phyloP scores from a whole-genome alignment of 2,888 invertebrate species.

The Acronicta leporina region DNA sequence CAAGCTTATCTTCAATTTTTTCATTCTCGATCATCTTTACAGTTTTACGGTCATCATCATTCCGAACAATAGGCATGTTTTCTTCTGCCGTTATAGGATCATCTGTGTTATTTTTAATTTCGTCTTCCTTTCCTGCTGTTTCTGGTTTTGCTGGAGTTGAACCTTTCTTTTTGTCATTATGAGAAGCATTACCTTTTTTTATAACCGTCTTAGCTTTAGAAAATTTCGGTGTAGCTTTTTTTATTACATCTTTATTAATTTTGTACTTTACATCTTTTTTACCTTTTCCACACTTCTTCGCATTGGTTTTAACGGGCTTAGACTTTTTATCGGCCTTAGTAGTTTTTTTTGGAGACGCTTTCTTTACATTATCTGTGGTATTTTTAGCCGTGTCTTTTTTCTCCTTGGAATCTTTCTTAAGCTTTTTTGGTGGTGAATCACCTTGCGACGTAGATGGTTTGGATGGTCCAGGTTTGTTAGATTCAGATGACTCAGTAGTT shows the following conservation, averaged over 20 bases:
- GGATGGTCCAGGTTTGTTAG: conserved; percentile 67
- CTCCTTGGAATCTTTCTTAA: conserved; percentile 77
- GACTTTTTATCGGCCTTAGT: conserved; percentile 64
- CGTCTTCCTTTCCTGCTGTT: conserved; percentile 43
- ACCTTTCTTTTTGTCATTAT: conserved; percentile 70
- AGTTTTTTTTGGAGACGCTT: conserved; percentile 66
- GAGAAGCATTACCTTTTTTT: conserved; percentile 66
- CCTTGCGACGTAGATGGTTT: conserved; percentile 67
- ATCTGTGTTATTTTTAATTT: conserved; percentile 39
- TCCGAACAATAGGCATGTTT: conserved; percentile 22
- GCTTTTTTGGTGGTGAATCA: conserved; percentile 75
- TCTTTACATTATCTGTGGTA: conserved; percentile 62
- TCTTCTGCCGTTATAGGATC: conserved; percentile 36
- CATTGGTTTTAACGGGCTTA: conserved; percentile 61
- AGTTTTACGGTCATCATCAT: conserved; percentile 27
- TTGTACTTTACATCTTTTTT: conserved; percentile 81
- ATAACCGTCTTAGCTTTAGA: conserved; percentile 72
- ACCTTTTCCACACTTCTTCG: conserved; percentile 60
- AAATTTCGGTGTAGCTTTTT: conserved; percentile 69
- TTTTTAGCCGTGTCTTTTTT: conserved; percentile 79
- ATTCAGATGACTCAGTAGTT: conserved; percentile 65
- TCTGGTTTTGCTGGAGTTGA: conserved; percentile 50
- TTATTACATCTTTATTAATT: conserved; percentile 76
- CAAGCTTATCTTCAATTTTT: conserved; percentile 51
- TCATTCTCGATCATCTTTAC: conserved; percentile 33